Base-by-base conservation (phyloP, 2,113 vertebrate species). In the Elaphurus davidianus region DNA sequence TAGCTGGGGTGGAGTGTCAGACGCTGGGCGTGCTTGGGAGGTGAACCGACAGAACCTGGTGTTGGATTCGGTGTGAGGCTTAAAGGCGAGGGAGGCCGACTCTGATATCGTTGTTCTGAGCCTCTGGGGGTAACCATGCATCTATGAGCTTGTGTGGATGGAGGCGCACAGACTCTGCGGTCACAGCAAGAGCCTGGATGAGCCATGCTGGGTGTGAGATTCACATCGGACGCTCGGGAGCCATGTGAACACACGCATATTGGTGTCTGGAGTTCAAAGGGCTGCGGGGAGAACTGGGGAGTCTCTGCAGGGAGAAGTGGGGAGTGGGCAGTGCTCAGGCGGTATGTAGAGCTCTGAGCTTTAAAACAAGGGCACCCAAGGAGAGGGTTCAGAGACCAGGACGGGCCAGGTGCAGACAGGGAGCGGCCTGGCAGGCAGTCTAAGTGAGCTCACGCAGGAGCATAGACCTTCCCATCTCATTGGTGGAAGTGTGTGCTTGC, bases 241-340 rank as follows among this genome's bases (percentile, higher is more conserved):
- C 0, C 54, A 14, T 0, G 6, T 5, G 16, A 47, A 50, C 50
- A 15, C 0, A 2, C 50, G 14, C 25, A 0, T 19, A 27, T 2
- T 25, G 64, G 40, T 45, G 13, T 27, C 92, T 7, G 3, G 62
- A 30, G 50, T 28, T 54, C 54, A 52, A 23, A 17, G 30, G 62
- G 19, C 45, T 54, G 47, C 54, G 7, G 4, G 0, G 52, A 54
- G 90, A 36, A 55, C 36, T 16, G 17, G 3, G 62, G 62, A n/a
- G 33, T 17, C 16, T 19, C 62, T 54, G n/a, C 7, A 7, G 3
- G 0, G 45, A 60, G 87, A 45, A 62, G 33, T 17, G 15, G 5
- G 78, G 50, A 47, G 7, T 11, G 45, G 11, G n/a, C 12, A 21
- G 23, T 33, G 14, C 78, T 60, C 21, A 21, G 45, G 28, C 1